Percentiles rank a stretch among this genome's conserved stretches.
Evolutionary conservation across 1,140 invertebrate genomes (phyloP).

Genomic region (Rhizoglyphus robini): DNA sequence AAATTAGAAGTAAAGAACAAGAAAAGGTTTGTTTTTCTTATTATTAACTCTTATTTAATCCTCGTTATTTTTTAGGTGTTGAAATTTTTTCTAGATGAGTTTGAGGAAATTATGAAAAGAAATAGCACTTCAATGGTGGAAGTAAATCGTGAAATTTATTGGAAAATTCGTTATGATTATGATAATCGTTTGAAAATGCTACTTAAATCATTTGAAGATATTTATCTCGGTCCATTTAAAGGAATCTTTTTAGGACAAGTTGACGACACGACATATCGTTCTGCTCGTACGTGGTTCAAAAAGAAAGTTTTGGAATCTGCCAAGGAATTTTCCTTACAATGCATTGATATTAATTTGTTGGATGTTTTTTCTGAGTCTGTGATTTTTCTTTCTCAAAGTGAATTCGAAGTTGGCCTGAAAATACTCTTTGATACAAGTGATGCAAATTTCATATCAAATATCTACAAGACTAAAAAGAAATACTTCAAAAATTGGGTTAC

Average conservation of each 20-base stretch:
- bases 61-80: slow-evolving; percentile 19
- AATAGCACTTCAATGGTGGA: slow-evolving; percentile 23
- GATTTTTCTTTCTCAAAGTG: not conserved
- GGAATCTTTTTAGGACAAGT: slow-evolving; percentile 44
- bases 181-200: slow-evolving; percentile 20
- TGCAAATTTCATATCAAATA: not conserved
- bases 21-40: slow-evolving; percentile 11
- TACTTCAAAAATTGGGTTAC: not conserved
- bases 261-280: slow-evolving; percentile 33
- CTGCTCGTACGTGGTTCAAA: slow-evolving; percentile 22
- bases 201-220: slow-evolving; percentile 41
- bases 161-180: slow-evolving; percentile 20
- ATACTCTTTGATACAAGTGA: not conserved
- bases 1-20: slow-evolving; percentile 11
- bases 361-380: slow-evolving; percentile 18
- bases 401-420: not conserved
- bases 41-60: not conserved
- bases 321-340: not conserved
- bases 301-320: not conserved
- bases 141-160: slow-evolving; percentile 23
- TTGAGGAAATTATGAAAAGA: slow-evolving; percentile 22
- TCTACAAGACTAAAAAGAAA: not conserved
- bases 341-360: not conserved
- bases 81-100: slow-evolving; percentile 21
- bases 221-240: slow-evolving; percentile 49